Base-by-base conservation (phyloP, 2,888 invertebrate species). In the Luperina testacea region DNA sequence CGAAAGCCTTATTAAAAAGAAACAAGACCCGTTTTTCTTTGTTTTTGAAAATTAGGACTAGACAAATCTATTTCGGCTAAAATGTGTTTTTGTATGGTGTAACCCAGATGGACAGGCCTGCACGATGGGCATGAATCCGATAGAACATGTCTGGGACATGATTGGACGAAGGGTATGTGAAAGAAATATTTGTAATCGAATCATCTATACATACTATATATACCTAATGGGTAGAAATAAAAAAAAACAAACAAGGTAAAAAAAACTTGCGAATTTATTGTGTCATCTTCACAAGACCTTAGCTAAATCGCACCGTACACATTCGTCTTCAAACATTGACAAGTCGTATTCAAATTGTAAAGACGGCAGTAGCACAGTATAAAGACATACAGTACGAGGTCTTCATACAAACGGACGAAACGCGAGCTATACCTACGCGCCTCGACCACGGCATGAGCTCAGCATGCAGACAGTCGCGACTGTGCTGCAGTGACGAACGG, bases 271-370 rank as follows among this genome's bases (percentile, higher is more conserved):
- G 7, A 63, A n/a, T 6, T 20, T 32, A 2, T 15, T 32, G 8
- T 24, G 9, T 32, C 11, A 24, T n/a, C 32, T 59, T 67, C 4
- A 6, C 63, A 59, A 82, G 8, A 72, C 4, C 17, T 2, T 24
- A 20, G 32, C 15, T 6, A 83, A 45, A 51, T 53, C n/a, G 48
- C 63, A 38, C 2, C 8, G 24, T 13, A 32, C 38, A 65, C n/a
- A 67, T 63, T 63, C 48, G 17, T 63, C 67, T 80, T 48, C 64
- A 76, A 74, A 82, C 78, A 78, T 69, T 68, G 86, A 86, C 82
- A 65, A 63, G 57, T 68, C 61, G 27, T 20, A 64, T 42, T 75
- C 32, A 57, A 77, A 64, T 59, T 24, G 45, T 76, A 69, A 73
- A 72, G 69, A 75, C 77, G 63, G 74, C 77, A 77, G 67, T 72